phyloP scores from a whole-genome alignment of 2,797 vertebrate species.

The Mus caroli region DNA sequence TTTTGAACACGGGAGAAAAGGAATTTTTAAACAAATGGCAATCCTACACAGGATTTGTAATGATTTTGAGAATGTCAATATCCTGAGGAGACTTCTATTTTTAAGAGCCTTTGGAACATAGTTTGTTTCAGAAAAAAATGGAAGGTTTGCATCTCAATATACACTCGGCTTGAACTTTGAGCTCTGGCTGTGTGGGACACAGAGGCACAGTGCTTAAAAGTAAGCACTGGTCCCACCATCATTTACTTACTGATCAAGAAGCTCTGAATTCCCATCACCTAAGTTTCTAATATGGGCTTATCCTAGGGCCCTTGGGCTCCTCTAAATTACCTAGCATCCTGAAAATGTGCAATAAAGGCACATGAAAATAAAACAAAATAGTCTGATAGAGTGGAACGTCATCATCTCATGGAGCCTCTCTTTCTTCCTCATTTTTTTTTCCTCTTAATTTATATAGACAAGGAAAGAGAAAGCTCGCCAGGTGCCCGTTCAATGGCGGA shows the following conservation, averaged over 20 bases:
- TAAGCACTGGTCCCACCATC: background rate
- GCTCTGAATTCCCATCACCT: background rate
- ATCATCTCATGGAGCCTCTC: background rate
- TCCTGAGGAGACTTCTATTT: conserved; percentile 27
- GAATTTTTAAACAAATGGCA: conserved; percentile 59
- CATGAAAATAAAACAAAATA: background rate
- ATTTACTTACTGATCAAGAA: background rate
- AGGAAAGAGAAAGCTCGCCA: background rate
- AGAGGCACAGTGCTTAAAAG: conserved; percentile 71
- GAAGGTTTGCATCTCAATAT: background rate
- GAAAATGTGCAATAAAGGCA: background rate
- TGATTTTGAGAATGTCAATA: conserved; percentile 38
- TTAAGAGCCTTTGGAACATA: background rate
- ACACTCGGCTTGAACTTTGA: conserved; percentile 75
- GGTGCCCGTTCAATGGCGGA: background rate
- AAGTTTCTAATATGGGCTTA: background rate
- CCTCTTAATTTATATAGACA: background rate
- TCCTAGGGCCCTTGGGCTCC: background rate
- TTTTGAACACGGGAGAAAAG: conserved; percentile 76
- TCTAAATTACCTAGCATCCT: background rate
- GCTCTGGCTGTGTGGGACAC: conserved; percentile 78
- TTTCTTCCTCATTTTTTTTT: background rate
- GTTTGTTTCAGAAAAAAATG: conserved; percentile 46
- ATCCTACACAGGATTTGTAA: background rate
- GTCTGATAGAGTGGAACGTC: background rate